Base-by-base conservation (phyloP, 2,888 invertebrate species). In the Hypercompe scribonia region DNA sequence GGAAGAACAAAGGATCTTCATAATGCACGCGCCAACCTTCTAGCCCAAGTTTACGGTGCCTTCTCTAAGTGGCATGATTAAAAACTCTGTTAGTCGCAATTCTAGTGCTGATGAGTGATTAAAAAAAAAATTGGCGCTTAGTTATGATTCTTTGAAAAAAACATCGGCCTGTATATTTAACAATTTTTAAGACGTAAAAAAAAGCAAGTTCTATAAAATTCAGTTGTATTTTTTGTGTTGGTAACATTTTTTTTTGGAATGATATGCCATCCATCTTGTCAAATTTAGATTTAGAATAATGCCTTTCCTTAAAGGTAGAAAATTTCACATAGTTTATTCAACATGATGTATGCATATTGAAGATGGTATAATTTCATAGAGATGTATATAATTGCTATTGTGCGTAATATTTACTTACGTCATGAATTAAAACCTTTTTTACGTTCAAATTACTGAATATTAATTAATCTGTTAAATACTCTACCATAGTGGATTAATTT, bases 1-100 rank as follows among this genome's bases (percentile, higher is more conserved):
- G 83, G 98, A 99, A 89, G 99, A 99, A 89, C 98, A 99, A 80
- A 96, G 97, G 84, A 96, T 99, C 90, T 99, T 99, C 92, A 99
- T 99, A 85, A 96, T 98, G 91, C 97, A 97, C 91, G 97, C 98
- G 3, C 97, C 97, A 0, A 97, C 97, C 2, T 98, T 98, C 94
- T 98, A 97, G 96, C 91, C 84, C 69, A 91, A 88, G 80, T 89
- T 90, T 46, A 81, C 80, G 63, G 87, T 89, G 81, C 88, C 88
- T 65, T 85, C 88, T 3, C 81, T 92, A 21, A 88, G 90, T 83
- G 92, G 89, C 79, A 90, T 92, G 67, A 88, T 94, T 58, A 91
- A 88, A 83, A 91, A 89, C 87, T 88, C 92, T 70, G 83, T 92
- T 64, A 88, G 78, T 75, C 81, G 90, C 21, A 87, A 87, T 78